These are phyloP conservation scores for Premnoplex brunnescens DNA, from an alignment of 2,797 vertebrate species.

Conservation along the genomic window DNA sequence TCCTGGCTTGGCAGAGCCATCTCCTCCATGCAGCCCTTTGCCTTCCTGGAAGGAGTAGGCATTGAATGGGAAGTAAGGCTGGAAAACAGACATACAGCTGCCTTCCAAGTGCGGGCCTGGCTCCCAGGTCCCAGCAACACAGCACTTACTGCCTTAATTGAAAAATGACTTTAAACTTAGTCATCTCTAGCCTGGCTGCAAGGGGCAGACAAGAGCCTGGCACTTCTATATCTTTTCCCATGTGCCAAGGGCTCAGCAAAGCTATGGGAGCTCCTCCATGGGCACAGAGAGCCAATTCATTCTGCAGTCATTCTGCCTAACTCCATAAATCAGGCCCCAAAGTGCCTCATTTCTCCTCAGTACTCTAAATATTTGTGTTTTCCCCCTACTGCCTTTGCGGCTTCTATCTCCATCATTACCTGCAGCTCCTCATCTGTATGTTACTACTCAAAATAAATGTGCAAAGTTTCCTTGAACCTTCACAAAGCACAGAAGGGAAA, in stretches of 20 bases:
- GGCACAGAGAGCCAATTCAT: not conserved
- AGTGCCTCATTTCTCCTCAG: not conserved
- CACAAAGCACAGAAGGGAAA: not conserved
- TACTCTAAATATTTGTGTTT: not conserved
- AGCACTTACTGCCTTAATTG: not conserved
- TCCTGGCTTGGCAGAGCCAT: not conserved
- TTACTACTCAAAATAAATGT: not conserved
- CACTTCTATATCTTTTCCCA: not conserved
- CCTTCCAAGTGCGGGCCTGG: not conserved
- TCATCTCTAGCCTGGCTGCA: not conserved
- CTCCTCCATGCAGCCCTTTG: not conserved
- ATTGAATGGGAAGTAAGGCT: rapidly evolving
- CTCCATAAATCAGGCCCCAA: not conserved
- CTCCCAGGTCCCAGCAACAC: not conserved
- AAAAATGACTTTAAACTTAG: not conserved
- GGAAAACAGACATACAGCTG: not conserved
- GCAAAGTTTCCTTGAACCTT: not conserved
- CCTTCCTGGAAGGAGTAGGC: not conserved
- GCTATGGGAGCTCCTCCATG: not conserved
- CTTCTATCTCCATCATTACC: not conserved
- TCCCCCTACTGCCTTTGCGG: not conserved
- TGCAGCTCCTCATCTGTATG: not conserved
- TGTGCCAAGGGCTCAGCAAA: not conserved
- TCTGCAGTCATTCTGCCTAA: not conserved
- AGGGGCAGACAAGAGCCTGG: not conserved